Conservation (phyloP, 2,113 vertebrate species). For the Corythaixoides concolor region DNA sequence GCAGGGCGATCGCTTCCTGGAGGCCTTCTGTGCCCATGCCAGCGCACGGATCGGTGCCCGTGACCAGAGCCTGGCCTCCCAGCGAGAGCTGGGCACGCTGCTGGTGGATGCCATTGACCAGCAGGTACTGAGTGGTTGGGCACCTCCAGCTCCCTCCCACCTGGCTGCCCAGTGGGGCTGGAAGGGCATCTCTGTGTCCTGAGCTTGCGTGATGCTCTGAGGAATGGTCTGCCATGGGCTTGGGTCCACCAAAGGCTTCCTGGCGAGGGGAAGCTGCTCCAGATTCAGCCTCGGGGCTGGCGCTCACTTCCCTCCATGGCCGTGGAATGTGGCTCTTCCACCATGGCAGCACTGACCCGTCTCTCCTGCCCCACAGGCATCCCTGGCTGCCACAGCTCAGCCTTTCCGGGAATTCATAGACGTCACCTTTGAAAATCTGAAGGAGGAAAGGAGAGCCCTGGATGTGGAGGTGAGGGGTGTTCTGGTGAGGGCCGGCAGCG, state of each 20-base stretch:
- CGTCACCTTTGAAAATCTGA: slow-evolving; percentile 29
- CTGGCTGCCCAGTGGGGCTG: background rate
- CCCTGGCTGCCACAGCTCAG: slow-evolving; percentile 6
- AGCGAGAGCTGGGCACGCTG: slow-evolving; percentile 71
- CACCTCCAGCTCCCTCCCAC: background rate
- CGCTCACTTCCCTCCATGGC: background rate
- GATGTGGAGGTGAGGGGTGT: slow-evolving; percentile 58
- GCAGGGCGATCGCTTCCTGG: slow-evolving; percentile 49
- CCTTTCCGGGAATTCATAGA: slow-evolving; percentile 39
- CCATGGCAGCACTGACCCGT: background rate
- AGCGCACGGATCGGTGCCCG: slow-evolving; percentile 6
- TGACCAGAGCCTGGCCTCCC: slow-evolving; percentile 73
- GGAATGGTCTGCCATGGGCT: rapidly evolving
- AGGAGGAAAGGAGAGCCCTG: slow-evolving; percentile 55
- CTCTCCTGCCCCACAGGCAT: slow-evolving; percentile 31
- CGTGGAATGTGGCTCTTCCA: background rate
- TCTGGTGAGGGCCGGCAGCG: rapidly evolving
- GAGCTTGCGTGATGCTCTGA: background rate
- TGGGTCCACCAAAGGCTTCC: background rate
- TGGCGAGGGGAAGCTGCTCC: background rate
- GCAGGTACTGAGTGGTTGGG: slow-evolving; percentile 73
- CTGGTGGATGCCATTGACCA: slow-evolving; percentile 71
- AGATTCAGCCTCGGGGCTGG: background rate
- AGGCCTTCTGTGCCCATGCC: slow-evolving; percentile 75
- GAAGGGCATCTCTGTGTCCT: rapidly evolving